A percentile compares a stretch with the other conserved stretches of the same genome.
Conservation (phyloP, 1,140 invertebrate genomes). For the Drosophila sturtevanti region DNA sequence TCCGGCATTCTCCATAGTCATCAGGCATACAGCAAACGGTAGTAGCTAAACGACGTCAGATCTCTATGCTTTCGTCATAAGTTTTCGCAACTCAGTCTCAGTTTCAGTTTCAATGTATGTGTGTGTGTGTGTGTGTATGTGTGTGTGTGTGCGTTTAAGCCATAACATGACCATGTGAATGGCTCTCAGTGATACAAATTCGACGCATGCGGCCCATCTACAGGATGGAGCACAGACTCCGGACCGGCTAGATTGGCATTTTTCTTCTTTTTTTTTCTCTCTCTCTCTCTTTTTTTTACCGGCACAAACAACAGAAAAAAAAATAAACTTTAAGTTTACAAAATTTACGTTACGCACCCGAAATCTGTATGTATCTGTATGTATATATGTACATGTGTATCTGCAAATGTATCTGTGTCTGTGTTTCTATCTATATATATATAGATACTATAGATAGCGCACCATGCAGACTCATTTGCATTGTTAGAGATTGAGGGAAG, state of each 20-base stretch:
- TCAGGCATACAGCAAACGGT: conserved; percentile 59
- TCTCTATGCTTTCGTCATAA: conserved; percentile 48
- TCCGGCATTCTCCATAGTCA: conserved; percentile 45
- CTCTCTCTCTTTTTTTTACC: conserved; percentile 39
- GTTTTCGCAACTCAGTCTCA: background rate
- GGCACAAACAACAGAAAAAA: too few species aligned
- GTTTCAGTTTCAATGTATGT: too few species aligned
- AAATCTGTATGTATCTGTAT: conserved; percentile 43
- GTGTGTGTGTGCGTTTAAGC: too few species aligned
- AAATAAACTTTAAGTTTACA: conserved; percentile 22
- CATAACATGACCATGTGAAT: background rate
- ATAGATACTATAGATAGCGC: background rate
- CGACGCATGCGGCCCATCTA: conserved; percentile 5
- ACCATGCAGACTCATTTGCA: conserved; percentile 3
- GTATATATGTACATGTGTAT: background rate
- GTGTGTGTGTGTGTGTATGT: too few species aligned
- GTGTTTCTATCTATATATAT: background rate
- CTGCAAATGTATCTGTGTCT: conserved; percentile 7
- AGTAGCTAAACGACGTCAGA: conserved; percentile 25
- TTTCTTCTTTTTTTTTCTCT: conserved; percentile 36
- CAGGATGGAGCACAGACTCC: background rate
- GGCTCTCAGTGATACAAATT: background rate
- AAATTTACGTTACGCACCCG: conserved; percentile 68
- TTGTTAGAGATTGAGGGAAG: conserved; percentile 10
- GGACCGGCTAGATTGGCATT: conserved; percentile 9